These are phyloP conservation scores for Acanthochromis polyacanthus DNA, from an alignment of 2,113 vertebrate species.

Conservation along the genomic window DNA sequence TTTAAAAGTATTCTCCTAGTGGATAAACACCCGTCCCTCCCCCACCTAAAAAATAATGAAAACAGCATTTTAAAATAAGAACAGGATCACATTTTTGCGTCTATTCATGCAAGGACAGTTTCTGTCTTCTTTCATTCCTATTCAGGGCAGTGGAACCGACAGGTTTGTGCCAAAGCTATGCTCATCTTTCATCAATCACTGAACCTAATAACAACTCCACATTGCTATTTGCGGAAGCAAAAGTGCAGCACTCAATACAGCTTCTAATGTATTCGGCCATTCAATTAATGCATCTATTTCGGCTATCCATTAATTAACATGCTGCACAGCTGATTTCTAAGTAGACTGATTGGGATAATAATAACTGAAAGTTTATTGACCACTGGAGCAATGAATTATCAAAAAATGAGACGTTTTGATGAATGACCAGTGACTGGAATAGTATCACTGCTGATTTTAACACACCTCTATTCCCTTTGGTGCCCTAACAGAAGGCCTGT, in stretches of 20 bases:
- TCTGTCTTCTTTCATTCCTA: slow-evolving; percentile 52
- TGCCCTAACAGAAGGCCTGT: slow-evolving; percentile 39
- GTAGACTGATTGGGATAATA: slow-evolving; percentile 73
- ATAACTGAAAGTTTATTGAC: slow-evolving; percentile 79
- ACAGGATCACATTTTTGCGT: slow-evolving; percentile 42
- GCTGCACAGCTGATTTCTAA: slow-evolving; percentile 59
- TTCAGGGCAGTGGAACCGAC: slow-evolving; percentile 46
- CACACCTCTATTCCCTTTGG: slow-evolving; percentile 50
- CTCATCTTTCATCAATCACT: slow-evolving; percentile 68
- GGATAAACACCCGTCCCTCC: slow-evolving; percentile 53
- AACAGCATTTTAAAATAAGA: slow-evolving; percentile 27
- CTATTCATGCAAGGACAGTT: slow-evolving; percentile 49
- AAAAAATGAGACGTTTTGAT: slow-evolving; percentile 75
- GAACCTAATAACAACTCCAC: slow-evolving; percentile 68
- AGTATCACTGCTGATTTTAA: slow-evolving; percentile 66
- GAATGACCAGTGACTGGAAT: slow-evolving; percentile 66
- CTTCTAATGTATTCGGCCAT: slow-evolving; percentile 71
- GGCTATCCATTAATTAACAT: slow-evolving; percentile 69
- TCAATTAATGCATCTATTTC: slow-evolving; percentile 78
- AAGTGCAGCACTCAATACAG: slow-evolving; percentile 67
- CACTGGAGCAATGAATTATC: slow-evolving; percentile 66
- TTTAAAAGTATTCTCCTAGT: slow-evolving; percentile 53
- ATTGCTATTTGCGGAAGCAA: slow-evolving; percentile 55
- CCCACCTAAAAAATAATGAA: slow-evolving; percentile 19
- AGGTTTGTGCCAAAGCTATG: slow-evolving; percentile 45